phyloP scores from a whole-genome alignment of 2,888 invertebrate species.

The Hipparchia sbordonii region DNA sequence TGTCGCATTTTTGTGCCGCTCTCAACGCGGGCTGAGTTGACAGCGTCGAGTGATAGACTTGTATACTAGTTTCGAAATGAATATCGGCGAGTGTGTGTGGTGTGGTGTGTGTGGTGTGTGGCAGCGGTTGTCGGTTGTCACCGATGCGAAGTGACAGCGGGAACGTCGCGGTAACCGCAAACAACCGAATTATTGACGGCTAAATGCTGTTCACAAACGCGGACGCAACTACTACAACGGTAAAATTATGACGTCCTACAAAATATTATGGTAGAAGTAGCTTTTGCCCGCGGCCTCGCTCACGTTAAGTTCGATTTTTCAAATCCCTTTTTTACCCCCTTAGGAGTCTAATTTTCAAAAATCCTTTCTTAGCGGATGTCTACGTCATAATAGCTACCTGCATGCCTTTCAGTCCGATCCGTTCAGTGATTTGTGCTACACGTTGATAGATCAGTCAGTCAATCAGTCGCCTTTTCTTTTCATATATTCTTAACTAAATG shows the following conservation, averaged over 20 bases:
- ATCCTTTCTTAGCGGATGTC: too few relatives aligned
- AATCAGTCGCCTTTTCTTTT: too few relatives aligned
- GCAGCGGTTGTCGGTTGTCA: not conserved
- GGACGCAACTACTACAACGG: not conserved
- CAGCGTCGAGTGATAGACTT: not conserved
- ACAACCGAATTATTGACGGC: not conserved
- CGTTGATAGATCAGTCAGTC: too few relatives aligned
- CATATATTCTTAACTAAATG: too few relatives aligned
- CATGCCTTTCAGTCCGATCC: too few relatives aligned
- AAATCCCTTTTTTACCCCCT: too few relatives aligned
- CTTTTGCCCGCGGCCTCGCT: too few relatives aligned
- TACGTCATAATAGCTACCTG: too few relatives aligned
- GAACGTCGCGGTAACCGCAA: not conserved
- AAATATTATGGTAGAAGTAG: not conserved
- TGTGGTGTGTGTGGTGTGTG: not conserved
- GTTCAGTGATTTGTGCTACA: too few relatives aligned
- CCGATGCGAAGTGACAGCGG: constrained; percentile 3
- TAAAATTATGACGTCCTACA: not conserved
- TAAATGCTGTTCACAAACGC: not conserved
- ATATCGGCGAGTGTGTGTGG: not conserved
- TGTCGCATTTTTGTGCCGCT: not conserved
- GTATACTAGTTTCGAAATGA: not conserved
- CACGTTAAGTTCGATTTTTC: too few relatives aligned
- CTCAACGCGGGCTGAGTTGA: not conserved
- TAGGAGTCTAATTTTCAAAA: too few relatives aligned